Evolutionary conservation across 2,888 invertebrate species (phyloP).

Genomic region (Ophion ellenae): DNA sequence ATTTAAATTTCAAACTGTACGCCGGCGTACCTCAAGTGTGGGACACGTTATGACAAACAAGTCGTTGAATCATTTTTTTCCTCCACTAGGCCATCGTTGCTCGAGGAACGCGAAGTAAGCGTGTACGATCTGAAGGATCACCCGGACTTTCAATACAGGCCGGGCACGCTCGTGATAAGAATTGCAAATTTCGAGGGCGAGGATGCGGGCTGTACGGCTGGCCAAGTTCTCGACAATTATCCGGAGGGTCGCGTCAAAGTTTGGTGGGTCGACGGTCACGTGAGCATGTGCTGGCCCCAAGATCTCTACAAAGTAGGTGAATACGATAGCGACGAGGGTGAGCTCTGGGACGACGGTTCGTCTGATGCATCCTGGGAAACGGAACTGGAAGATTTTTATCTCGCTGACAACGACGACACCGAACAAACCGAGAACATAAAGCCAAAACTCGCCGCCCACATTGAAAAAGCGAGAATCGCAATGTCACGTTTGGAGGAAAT

Average conservation of each 20-base stretch:
- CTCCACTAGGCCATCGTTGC: constrained; percentile 87
- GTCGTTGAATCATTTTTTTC: neutral
- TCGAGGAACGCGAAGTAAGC: constrained; percentile 93
- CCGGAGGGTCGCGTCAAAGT: constrained; percentile 94
- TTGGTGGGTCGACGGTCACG: constrained; percentile 95
- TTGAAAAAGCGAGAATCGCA: constrained; percentile 90
- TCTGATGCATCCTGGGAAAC: constrained; percentile 94
- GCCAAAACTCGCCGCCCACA: constrained; percentile 89
- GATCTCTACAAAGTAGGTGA: constrained; percentile 93
- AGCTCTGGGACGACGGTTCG: constrained; percentile 89
- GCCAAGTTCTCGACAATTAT: constrained; percentile 95
- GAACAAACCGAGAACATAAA: constrained; percentile 83
- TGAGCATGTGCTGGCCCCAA: constrained; percentile 96
- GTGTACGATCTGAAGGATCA: constrained; percentile 98
- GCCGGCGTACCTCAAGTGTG: too few species aligned
- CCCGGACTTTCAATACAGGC: constrained; percentile 96
- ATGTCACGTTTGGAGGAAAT: constrained; percentile 91
- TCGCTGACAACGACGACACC: constrained; percentile 84
- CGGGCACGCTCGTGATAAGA: constrained; percentile 95
- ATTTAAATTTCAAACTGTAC: too few species aligned
- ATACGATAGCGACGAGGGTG: constrained; percentile 91
- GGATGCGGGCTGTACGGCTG: constrained; percentile 90
- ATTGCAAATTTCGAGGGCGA: constrained; percentile 92
- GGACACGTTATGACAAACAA: too few species aligned
- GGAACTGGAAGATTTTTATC: constrained; percentile 87